These are phyloP conservation scores for Sicus ferrugineus DNA, from an alignment of 2,888 invertebrate species.

Conservation along the genomic window DNA sequence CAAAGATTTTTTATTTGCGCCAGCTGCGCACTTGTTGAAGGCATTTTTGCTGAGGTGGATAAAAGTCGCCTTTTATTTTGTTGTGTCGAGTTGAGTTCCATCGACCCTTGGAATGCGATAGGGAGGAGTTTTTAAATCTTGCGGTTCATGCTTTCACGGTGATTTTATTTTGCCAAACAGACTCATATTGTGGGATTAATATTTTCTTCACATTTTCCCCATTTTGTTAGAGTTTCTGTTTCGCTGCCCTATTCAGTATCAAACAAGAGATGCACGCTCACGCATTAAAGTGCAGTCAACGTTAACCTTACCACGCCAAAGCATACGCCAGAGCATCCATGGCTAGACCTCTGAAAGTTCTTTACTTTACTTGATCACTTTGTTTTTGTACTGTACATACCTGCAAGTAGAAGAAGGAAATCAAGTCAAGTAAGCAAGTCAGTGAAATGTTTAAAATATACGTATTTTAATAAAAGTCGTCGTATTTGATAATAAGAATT, in stretches of 20 bases:
- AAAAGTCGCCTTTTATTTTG: not conserved
- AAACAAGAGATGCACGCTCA: constrained; percentile 25
- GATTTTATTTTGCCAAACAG: no score
- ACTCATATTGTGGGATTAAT: not conserved
- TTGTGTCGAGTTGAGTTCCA: not conserved
- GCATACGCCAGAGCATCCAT: constrained; percentile 40
- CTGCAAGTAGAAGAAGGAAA: constrained; percentile 31
- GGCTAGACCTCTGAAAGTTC: constrained; percentile 8
- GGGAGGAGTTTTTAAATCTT: not conserved
- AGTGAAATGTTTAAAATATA: no score
- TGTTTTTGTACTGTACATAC: constrained; percentile 34
- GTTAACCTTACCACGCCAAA: constrained; percentile 39
- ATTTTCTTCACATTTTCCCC: not conserved
- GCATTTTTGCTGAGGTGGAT: constrained; percentile 4
- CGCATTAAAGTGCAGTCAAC: not conserved
- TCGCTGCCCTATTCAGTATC: not conserved
- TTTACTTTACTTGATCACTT: not conserved
- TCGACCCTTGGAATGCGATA: not conserved
- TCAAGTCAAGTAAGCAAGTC: no score
- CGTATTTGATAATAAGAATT: no score
- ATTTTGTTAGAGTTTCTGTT: not conserved
- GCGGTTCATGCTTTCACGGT: not conserved
- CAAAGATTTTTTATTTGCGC: not conserved
- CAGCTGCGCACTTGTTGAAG: not conserved
- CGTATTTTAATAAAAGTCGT: no score